A percentile compares a stretch with the other conserved stretches of the same genome.
These are phyloP conservation scores for Aegypius monachus DNA, from an alignment of 2,113 vertebrate genomes.

Conservation along the genomic window DNA sequence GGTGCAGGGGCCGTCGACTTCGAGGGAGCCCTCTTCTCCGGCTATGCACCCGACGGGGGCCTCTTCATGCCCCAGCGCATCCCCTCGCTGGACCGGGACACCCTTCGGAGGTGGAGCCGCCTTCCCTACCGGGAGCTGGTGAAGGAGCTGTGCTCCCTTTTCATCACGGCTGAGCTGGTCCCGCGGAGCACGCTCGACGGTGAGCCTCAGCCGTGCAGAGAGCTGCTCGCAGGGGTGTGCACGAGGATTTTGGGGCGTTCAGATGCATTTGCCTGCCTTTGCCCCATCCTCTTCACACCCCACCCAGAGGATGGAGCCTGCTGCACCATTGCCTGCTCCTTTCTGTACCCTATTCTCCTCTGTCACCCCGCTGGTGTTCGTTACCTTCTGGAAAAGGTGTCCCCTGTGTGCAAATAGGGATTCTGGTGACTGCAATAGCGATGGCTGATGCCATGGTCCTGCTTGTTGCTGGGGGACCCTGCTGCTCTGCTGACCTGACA, in stretches of 20 bases:
- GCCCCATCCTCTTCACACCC: fast-evolving
- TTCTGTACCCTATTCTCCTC: background rate
- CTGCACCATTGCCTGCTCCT: background rate
- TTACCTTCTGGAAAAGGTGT: background rate
- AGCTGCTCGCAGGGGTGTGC: fast-evolving
- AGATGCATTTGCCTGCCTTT: background rate
- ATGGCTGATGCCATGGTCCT: background rate
- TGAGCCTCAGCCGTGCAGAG: constrained; percentile 14
- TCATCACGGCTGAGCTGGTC: constrained; percentile 75
- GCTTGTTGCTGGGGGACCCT: background rate
- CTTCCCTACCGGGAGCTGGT: constrained; percentile 82
- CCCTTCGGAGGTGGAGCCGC: constrained; percentile 75
- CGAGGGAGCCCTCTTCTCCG: constrained; percentile 82
- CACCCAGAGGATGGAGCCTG: background rate
- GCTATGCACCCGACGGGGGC: constrained; percentile 85
- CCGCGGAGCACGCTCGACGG: constrained; percentile 73
- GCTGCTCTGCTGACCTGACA: background rate
- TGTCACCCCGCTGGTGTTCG: background rate
- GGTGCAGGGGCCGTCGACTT: constrained; percentile 70
- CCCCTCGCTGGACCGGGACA: constrained; percentile 71
- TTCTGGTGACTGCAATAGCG: background rate
- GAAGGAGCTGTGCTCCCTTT: constrained; percentile 83
- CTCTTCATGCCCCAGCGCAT: constrained; percentile 87
- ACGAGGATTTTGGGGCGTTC: fast-evolving
- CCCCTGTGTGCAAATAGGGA: background rate